Percentiles rank a stretch among this genome's conserved stretches.
Evolutionary conservation across 2,888 invertebrate species (phyloP).

Genomic region (Andrena haemorrhoa): DNA sequence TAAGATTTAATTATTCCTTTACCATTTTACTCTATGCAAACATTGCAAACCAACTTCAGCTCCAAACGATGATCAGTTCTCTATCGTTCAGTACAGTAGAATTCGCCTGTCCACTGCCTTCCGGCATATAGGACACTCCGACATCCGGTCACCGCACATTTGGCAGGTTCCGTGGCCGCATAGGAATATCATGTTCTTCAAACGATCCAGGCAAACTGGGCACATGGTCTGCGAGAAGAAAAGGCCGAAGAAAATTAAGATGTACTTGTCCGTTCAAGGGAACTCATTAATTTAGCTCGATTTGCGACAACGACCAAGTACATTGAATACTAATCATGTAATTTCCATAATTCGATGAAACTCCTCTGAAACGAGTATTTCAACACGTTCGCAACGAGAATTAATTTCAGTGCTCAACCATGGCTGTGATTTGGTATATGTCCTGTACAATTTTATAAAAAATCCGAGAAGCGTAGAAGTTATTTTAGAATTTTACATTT

Average conservation of each 20-base stretch:
- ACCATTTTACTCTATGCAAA: not conserved
- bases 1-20: constrained; percentile 59
- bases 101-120: constrained; percentile 98
- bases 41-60: constrained; percentile 14
- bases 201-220: constrained; percentile 98
- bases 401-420: too few species aligned
- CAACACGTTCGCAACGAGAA: not conserved
- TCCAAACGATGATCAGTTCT: constrained; percentile 14
- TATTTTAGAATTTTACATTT: not conserved
- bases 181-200: constrained; percentile 99
- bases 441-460: too few species aligned
- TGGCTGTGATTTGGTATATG: not conserved
- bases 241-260: not conserved
- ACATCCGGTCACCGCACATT: constrained; percentile 99
- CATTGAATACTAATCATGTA: not conserved
- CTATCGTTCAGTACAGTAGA: constrained; percentile 90
- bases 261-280: not conserved
- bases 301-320: not conserved
- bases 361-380: not conserved
- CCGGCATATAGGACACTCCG: constrained; percentile 98
- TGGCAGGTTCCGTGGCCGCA: constrained; percentile 99
- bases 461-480: not conserved
- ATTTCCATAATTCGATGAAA: not conserved
- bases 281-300: not conserved
- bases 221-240: constrained; percentile 94